Conservation (phyloP, 2,113 vertebrate species). For the Bothrops jararaca region DNA sequence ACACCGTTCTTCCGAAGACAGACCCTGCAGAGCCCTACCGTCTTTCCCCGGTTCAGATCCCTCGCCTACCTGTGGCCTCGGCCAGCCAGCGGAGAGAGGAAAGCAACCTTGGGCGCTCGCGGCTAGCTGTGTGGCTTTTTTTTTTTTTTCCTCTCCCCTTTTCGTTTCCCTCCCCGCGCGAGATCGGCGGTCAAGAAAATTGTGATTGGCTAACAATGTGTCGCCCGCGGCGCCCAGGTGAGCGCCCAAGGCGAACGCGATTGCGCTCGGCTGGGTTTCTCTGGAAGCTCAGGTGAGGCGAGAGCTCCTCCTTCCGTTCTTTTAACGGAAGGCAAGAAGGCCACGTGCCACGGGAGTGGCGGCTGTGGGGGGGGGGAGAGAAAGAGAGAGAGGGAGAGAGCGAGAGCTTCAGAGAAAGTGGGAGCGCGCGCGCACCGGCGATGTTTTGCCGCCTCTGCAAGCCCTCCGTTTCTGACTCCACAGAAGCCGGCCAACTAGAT, state of each 20-base stretch:
- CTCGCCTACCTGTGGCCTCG: neutral
- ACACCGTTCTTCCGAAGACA: neutral
- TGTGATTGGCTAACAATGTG: slow-evolving; percentile 55
- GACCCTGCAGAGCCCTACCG: neutral
- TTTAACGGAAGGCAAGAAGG: slow-evolving; percentile 17
- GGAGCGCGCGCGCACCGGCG: neutral
- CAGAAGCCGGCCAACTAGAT: neutral
- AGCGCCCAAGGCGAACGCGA: slow-evolving; percentile 66
- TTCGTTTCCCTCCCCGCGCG: neutral
- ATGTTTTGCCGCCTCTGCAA: too few species aligned
- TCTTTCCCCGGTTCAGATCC: neutral
- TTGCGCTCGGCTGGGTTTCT: slow-evolving; percentile 9
- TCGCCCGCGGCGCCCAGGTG: slow-evolving; percentile 84
- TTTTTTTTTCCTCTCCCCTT: neutral
- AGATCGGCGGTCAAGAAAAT: neutral
- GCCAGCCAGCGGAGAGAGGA: neutral
- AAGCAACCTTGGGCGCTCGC: neutral
- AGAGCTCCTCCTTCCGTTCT: slow-evolving; percentile 8
- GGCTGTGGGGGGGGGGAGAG: too few species aligned
- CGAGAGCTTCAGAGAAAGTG: neutral
- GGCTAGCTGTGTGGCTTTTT: neutral
- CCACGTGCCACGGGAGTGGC: slow-evolving; percentile 12
- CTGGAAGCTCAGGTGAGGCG: slow-evolving; percentile 46
- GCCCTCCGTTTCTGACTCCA: neutral
- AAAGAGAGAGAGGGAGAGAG: neutral